These are phyloP conservation scores for Leptopilina clavipes DNA, from an alignment of 1,140 invertebrate genomes.

Conservation along the genomic window DNA sequence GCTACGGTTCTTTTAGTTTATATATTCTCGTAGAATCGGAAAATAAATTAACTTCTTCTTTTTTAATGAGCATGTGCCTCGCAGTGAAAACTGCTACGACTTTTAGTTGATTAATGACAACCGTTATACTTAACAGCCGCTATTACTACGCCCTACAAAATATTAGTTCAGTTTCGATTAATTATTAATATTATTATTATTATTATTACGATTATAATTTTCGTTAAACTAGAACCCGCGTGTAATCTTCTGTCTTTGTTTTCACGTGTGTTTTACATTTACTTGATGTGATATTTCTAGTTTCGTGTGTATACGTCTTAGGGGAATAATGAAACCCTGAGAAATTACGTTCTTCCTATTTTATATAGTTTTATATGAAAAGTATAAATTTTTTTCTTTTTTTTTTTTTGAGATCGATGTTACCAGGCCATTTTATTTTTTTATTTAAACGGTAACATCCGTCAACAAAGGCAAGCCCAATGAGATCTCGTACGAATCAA, in stretches of 20 bases:
- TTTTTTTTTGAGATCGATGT: constrained; percentile 13
- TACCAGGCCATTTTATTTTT: constrained; percentile 41
- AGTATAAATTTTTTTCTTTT: background rate
- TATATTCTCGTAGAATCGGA: constrained; percentile 66
- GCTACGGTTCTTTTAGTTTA: constrained; percentile 73
- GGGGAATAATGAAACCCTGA: constrained; percentile 18
- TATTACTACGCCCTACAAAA: constrained; percentile 25
- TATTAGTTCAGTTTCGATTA: constrained; percentile 6
- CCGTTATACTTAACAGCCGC: constrained; percentile 29
- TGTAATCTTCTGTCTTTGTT: constrained; percentile 63
- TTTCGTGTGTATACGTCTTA: constrained; percentile 62
- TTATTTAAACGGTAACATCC: constrained; percentile 43
- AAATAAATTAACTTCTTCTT: background rate
- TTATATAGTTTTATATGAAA: constrained; percentile 10
- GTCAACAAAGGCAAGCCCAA: constrained; percentile 22
- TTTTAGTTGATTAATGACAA: constrained; percentile 29
- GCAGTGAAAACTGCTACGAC: constrained; percentile 18
- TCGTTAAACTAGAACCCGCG: no score
- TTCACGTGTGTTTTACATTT: constrained; percentile 63
- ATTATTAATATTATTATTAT: constrained; percentile 48
- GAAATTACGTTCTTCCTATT: constrained; percentile 35
- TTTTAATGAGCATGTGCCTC: constrained; percentile 9
- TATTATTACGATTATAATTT: constrained; percentile 60
- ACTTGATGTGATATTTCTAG: constrained; percentile 71
- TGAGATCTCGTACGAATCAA: constrained; percentile 17